Evolutionary conservation across 2,888 invertebrate species (phyloP).

Genomic region (Orchesellides sinensis): DNA sequence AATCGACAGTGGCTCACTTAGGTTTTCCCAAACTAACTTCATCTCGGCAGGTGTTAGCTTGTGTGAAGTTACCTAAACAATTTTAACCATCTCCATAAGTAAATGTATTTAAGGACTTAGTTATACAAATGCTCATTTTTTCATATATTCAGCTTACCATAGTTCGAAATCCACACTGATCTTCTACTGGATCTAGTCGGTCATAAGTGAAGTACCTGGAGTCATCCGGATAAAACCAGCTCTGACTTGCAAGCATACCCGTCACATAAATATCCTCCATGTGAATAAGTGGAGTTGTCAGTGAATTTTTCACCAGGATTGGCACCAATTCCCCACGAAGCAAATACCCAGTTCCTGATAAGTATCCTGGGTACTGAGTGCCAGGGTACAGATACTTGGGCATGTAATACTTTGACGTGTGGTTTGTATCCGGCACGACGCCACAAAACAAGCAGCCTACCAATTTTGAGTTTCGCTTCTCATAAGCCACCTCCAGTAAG

Average conservation of each 20-base stretch:
- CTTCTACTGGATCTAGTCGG: conserved; percentile 71
- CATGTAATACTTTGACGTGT: conserved; percentile 89
- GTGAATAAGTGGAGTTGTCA: conserved; percentile 85
- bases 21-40: conserved; percentile 72
- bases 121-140: neutral
- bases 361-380: conserved; percentile 86
- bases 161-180: conserved; percentile 74
- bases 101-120: neutral
- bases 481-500: conserved; percentile 72
- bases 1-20: conserved; percentile 61
- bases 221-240: conserved; percentile 71
- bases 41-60: conserved; percentile 74
- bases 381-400: conserved; percentile 87
- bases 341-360: conserved; percentile 88
- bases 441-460: conserved; percentile 87
- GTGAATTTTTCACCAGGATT: conserved; percentile 83
- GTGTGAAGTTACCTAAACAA: conserved; percentile 73
- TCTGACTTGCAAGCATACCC: conserved; percentile 75
- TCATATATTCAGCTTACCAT: conserved; percentile 62
- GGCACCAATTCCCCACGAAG: conserved; percentile 84
- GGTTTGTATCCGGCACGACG: conserved; percentile 85
- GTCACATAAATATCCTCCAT: conserved; percentile 76
- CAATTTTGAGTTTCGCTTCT: conserved; percentile 72
- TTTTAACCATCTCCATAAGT: neutral
- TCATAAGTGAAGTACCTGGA: conserved; percentile 73